Evolutionary conservation across 2,888 invertebrate species (phyloP), one percentile per base, ranked within the genome.

Genomic region (Leptinotarsa peninsularis): DNA sequence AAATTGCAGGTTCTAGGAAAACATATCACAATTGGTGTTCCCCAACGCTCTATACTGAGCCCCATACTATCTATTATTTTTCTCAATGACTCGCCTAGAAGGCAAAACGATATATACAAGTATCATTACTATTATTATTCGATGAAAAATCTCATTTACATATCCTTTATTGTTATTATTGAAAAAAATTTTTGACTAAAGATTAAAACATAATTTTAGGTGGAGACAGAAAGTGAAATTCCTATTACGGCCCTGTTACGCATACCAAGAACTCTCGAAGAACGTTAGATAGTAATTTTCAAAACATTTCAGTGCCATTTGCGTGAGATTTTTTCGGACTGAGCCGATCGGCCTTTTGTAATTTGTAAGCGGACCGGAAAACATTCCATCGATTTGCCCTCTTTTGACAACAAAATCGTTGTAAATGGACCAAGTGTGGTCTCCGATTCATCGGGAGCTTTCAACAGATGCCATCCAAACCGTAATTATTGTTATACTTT

Each of bases 221-320:
- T 14, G 13, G 23, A 58, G 15, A 0, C 14, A 2, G 15, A 15
- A 58, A 4, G 2, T 27, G 4, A 66, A 49, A 66, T 43, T 4
- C 17, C 18, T n/a, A 58, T 17, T 79, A 75, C 79, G 73, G 73
- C 33, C 56, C 79, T 79, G 75, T 49, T 15, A 21, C 66, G 69
- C 75, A 79, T 82, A 82, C 82, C 82, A 81, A 80, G 78, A 76
- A 49, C 54, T 60, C 72, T 76, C 75, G 54, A 71, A 73, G 63
- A 49, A 66, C 66, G 66, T 27, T 63, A 69, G 58, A 74, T 72
- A 79, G 81, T 82, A 81, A 84, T 84, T 81, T 84, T 81, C 81
- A 80, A 83, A 82, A 82, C 81, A 81, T 80, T 78, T 83, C 75
- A 78, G 79, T 80, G 78, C 77, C 79, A 81, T 83, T 81, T 82